Percentiles rank a stretch among this genome's conserved stretches.
Conservation (phyloP, 2,113 vertebrate genomes). For the Erythrocercus mccallii region DNA sequence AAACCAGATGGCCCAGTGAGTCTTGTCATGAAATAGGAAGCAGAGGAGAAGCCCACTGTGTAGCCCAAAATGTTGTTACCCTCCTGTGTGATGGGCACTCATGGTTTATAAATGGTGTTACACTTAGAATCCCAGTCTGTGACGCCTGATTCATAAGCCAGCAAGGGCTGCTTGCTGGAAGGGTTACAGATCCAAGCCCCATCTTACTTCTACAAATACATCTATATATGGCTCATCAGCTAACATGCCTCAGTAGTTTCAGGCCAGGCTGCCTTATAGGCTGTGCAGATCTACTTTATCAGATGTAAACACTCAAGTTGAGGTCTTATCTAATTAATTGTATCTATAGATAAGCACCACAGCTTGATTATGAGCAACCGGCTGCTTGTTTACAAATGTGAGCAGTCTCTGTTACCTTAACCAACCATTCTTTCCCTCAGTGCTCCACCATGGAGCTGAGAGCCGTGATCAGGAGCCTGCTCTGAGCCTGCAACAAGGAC, state of each 20-base stretch:
- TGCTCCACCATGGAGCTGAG: not conserved
- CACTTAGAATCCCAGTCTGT: not conserved
- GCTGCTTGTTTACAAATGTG: not conserved
- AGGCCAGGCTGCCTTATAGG: not conserved
- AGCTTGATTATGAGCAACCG: not conserved
- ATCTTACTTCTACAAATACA: not conserved
- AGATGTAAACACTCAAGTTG: not conserved
- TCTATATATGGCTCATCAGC: not conserved
- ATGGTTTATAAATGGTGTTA: not conserved
- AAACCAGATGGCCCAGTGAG: slow-evolving; percentile 9
- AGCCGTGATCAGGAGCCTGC: not conserved
- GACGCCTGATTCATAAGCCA: not conserved
- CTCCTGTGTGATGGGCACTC: not conserved
- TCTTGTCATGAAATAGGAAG: not conserved
- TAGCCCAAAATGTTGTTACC: not conserved
- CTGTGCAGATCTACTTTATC: not conserved
- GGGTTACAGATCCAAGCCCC: not conserved
- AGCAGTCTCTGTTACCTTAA: not conserved
- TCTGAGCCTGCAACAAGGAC: not conserved
- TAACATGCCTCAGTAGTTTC: not conserved
- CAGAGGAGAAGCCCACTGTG: not conserved
- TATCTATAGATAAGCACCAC: not conserved
- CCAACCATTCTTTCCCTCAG: not conserved
- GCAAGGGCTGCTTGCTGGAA: not conserved
- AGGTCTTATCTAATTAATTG: not conserved